Evolutionary conservation across 2,113 vertebrate genomes (phyloP).

Genomic region (Circaetus cinerascens): DNA sequence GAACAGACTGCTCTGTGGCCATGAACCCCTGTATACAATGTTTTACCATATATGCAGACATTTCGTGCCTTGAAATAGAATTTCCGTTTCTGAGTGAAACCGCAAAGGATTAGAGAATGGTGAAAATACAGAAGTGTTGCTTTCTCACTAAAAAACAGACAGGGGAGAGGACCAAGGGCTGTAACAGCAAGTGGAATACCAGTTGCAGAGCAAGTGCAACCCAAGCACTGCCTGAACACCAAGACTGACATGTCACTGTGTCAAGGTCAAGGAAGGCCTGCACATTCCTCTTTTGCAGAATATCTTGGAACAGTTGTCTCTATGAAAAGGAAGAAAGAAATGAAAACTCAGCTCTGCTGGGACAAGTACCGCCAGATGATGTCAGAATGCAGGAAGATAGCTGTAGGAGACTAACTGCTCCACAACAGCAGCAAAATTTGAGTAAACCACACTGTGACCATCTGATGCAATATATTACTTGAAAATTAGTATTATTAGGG

Average conservation of each 20-base stretch:
- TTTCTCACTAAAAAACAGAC: neutral
- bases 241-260: neutral
- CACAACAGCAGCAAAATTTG: neutral
- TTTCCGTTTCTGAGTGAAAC: neutral
- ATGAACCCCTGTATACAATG: neutral
- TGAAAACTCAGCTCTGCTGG: neutral
- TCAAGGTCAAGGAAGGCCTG: neutral
- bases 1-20: neutral
- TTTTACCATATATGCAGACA: neutral
- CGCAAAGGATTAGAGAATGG: neutral
- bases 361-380: neutral
- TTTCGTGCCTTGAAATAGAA: neutral
- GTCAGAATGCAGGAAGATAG: neutral
- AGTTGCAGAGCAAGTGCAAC: neutral
- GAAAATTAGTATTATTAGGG: neutral
- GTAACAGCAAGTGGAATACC: neutral
- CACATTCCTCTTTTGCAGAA: neutral
- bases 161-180: neutral
- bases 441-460: neutral
- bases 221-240: neutral
- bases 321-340: neutral
- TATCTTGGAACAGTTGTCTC: neutral
- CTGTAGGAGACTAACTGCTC: neutral
- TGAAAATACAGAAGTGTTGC: neutral
- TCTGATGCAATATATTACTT: neutral